A percentile compares a stretch with the other conserved stretches of the same genome.
These are phyloP conservation scores for Todiramphus chloris DNA, from an alignment of 2,113 vertebrate species.

Conservation along the genomic window DNA sequence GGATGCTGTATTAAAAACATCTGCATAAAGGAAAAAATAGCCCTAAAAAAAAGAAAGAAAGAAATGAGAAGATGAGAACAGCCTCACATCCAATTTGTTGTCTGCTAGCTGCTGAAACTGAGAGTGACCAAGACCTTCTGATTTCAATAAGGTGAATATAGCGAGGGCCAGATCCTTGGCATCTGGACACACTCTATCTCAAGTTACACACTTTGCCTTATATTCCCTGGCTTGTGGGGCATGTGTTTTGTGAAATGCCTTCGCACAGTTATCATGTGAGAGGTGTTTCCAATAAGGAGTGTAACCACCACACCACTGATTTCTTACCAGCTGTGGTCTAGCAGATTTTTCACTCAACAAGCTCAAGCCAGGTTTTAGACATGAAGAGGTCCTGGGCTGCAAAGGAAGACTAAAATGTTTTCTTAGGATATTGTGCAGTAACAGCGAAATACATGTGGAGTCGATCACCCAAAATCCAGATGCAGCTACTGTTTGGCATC, in stretches of 20 bases:
- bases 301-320: not conserved
- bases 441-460: conserved; percentile 59
- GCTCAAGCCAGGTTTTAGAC: not conserved
- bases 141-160: not conserved
- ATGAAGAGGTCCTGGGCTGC: not conserved
- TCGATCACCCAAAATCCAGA: conserved; percentile 54
- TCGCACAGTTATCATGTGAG: not conserved
- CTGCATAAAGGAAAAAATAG: not conserved
- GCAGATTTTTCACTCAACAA: not conserved
- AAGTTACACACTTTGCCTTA: not conserved
- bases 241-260: not conserved
- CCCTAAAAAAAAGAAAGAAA: not conserved
- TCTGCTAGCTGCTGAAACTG: not conserved
- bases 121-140: not conserved
- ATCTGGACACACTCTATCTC: not conserved
- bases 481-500: conserved; percentile 68
- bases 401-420: not conserved
- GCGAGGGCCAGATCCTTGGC: not conserved
- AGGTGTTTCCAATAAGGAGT: not conserved
- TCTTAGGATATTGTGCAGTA: not conserved
- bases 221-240: not conserved
- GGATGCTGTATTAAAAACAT: conserved; percentile 37
- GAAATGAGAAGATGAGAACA: not conserved
- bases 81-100: not conserved
- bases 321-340: not conserved